Evolutionary conservation across 2,888 invertebrate species (phyloP), one percentile per base, ranked within the genome.

Genomic region (Drepana falcataria): DNA sequence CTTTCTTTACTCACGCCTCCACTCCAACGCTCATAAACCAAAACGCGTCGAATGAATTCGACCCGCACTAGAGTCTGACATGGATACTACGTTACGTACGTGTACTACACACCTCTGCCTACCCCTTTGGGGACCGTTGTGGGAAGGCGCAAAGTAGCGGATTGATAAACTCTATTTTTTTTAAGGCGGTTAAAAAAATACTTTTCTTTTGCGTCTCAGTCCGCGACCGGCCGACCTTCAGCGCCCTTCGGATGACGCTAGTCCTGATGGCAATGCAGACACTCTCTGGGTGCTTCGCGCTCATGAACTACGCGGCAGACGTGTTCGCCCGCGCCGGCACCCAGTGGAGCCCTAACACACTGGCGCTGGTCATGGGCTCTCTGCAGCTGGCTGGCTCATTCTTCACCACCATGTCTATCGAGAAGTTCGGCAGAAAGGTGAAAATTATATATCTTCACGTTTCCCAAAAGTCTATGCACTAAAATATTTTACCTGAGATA

Each of bases 251-350:
- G 48, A 79, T 86, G 76, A 80, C 79, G 0, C 60, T 83, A 0
- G 64, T 74, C 6, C 66, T 88, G 52, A 82, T 85, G 79, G 81
- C 73, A 2, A 81, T 86, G 71, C 87, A 87, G 65, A 85, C 85
- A 0, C 72, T 87, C 4, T 83, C 85, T 0, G 87, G 87, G 58
- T 79, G 83, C 72, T 88, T 87, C 73, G 85, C 87, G 56, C 79
- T 87, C 52, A 84, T 86, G 81, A 83, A 85, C 73, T 87, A 85
- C 66, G 87, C 85, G 2, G 76, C 84, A 0, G 79, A 84, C 54
- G 81, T 88, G 62, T 91, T 91, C 76, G 47, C 60, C 3, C 68
- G 83, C 9, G 80, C 92, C 60, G 92, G 92, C 79, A 87, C 90
- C 63, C 77, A 84, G 74, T 92, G 92, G 92, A 92, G 91, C 61